phyloP scores from a whole-genome alignment of 1,140 invertebrate species.

The Reticulitermes speratus region DNA sequence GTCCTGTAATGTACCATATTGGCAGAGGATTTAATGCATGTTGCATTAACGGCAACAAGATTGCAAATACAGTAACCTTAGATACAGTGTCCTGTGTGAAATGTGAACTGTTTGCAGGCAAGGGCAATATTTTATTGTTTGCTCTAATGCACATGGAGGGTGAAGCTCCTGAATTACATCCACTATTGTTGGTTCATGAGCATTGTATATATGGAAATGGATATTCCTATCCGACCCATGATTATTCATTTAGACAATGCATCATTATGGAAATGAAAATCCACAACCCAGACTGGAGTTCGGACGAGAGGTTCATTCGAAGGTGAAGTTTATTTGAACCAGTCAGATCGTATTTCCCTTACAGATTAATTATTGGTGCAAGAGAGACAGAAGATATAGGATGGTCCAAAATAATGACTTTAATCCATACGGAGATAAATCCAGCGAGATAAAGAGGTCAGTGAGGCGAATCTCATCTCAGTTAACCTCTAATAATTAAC shows the following conservation, averaged over 20 bases:
- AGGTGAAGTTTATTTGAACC: slow-evolving; percentile 7
- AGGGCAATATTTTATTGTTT: slow-evolving; percentile 16
- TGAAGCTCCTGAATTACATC: background rate
- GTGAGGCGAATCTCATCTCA: no score
- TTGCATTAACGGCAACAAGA: background rate
- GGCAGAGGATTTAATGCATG: no score
- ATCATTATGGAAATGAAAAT: slow-evolving; percentile 20
- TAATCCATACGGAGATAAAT: background rate
- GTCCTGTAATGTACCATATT: no score
- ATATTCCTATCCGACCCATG: background rate
- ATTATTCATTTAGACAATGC: slow-evolving; percentile 17
- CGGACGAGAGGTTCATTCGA: background rate
- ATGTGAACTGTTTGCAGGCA: background rate
- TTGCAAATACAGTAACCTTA: background rate
- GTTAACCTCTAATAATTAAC: no score
- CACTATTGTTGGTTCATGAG: slow-evolving; percentile 3
- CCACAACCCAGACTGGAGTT: background rate
- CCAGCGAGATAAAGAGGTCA: no score
- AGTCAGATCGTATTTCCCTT: slow-evolving; percentile 1
- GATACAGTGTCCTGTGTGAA: background rate
- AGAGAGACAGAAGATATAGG: background rate
- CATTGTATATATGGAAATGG: slow-evolving; percentile 9
- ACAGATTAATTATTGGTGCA: slow-evolving; percentile 3
- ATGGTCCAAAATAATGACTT: background rate
- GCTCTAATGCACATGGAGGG: background rate